phyloP scores from a whole-genome alignment of 2,113 vertebrate genomes.

The Ahaetulla prasina region DNA sequence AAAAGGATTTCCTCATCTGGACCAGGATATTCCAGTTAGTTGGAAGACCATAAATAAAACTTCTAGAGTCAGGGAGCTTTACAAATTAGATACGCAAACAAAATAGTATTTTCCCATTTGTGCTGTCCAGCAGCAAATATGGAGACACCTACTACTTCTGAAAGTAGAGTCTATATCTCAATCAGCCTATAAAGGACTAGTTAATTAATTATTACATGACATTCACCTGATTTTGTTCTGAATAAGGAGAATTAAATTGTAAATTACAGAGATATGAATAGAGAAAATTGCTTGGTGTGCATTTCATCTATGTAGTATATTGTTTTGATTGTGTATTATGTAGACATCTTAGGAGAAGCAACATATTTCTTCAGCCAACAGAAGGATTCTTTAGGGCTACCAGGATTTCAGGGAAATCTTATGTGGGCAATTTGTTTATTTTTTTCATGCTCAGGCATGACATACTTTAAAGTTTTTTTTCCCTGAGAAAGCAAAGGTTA shows the following conservation, averaged over 20 bases:
- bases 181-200: neutral
- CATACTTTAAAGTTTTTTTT: neutral
- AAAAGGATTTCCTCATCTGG: neutral
- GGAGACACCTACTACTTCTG: neutral
- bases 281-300: neutral
- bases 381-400: neutral
- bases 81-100: neutral
- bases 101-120: neutral
- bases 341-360: neutral
- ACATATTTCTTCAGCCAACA: neutral
- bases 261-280: neutral
- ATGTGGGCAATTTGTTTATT: neutral
- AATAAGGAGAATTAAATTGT: neutral
- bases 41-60: neutral
- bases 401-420: neutral
- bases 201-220: neutral
- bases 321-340: neutral
- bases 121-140: neutral
- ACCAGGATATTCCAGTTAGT: neutral
- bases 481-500: slow-evolving; percentile 6
- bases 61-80: neutral
- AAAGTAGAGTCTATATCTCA: neutral
- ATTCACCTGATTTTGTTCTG: neutral
- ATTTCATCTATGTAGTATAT: neutral
- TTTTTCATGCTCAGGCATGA: slow-evolving; percentile 19